These are phyloP conservation scores for Vesta saturnalis DNA, from an alignment of 2,888 invertebrate genomes.

Conservation along the genomic window DNA sequence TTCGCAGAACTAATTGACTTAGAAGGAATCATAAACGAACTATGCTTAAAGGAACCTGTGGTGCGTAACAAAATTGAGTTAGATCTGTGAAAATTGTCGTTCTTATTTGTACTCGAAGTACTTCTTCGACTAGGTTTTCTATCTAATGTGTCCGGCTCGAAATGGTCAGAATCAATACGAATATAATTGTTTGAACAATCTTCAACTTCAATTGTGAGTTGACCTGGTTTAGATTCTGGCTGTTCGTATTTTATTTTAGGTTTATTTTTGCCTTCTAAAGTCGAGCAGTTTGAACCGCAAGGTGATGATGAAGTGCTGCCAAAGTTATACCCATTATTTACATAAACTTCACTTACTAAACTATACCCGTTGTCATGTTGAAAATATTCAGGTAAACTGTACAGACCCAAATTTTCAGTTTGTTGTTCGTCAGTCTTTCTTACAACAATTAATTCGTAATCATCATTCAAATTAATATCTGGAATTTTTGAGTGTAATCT, in stretches of 20 bases:
- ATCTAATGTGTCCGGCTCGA: constrained; percentile 88
- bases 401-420: constrained; percentile 56
- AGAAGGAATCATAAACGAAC: constrained; percentile 52
- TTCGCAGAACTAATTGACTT: constrained; percentile 50
- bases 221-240: constrained; percentile 74
- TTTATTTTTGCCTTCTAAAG: constrained; percentile 59
- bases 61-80: constrained; percentile 72
- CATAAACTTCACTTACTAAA: constrained; percentile 81
- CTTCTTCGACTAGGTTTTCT: constrained; percentile 71
- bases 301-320: constrained; percentile 69
- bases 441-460: constrained; percentile 62
- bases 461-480: constrained; percentile 56
- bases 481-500: constrained; percentile 52
- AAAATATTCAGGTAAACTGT: constrained; percentile 65
- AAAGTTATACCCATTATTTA: constrained; percentile 78
- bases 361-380: constrained; percentile 68
- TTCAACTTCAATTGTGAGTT: constrained; percentile 84
- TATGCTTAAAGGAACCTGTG: constrained; percentile 76
- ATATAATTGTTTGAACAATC: constrained; percentile 82
- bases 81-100: constrained; percentile 67
- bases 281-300: constrained; percentile 67
- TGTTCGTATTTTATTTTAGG: constrained; percentile 65
- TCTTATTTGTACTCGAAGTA: constrained; percentile 1
- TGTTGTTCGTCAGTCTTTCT: constrained; percentile 47
- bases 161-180: constrained; percentile 80